Evolutionary conservation across 2,797 vertebrate genomes (phyloP).

Genomic region (Cichlasoma orientale): DNA sequence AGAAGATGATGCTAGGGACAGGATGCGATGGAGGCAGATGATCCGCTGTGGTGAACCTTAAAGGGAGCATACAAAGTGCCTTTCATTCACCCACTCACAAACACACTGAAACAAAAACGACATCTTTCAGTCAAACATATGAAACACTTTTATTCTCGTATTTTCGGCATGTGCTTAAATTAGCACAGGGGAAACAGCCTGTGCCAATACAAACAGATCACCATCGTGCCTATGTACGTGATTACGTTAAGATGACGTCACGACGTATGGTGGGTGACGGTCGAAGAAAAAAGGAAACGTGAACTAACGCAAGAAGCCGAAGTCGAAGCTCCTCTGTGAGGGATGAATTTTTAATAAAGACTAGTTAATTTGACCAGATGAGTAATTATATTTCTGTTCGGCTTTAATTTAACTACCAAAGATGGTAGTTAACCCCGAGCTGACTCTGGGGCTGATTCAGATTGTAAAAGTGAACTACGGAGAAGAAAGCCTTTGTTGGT

Average conservation of each 20-base stretch:
- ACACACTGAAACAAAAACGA: neutral
- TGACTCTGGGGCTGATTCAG: slow-evolving; percentile 2
- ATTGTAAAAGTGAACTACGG: slow-evolving; percentile 21
- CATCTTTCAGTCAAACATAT: neutral
- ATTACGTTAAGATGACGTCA: neutral
- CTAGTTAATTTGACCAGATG: neutral
- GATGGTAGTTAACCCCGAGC: slow-evolving; percentile 40
- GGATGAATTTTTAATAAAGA: neutral
- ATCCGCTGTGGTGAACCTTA: too few relatives aligned
- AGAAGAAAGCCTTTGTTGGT: slow-evolving; percentile 33
- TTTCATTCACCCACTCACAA: neutral
- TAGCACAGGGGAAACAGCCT: neutral
- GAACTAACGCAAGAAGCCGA: neutral
- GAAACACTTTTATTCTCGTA: neutral
- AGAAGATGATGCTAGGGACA: too few relatives aligned
- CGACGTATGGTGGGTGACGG: slow-evolving; percentile 43
- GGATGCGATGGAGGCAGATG: neutral
- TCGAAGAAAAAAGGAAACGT: slow-evolving; percentile 27
- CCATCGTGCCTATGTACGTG: neutral
- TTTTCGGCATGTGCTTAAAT: neutral
- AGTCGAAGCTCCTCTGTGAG: neutral
- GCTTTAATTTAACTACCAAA: slow-evolving; percentile 24
- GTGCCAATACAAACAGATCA: neutral
- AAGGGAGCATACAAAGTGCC: neutral
- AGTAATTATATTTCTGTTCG: neutral